Conservation (phyloP, 2,113 vertebrate genomes). For the Leptobrachium leishanense region DNA sequence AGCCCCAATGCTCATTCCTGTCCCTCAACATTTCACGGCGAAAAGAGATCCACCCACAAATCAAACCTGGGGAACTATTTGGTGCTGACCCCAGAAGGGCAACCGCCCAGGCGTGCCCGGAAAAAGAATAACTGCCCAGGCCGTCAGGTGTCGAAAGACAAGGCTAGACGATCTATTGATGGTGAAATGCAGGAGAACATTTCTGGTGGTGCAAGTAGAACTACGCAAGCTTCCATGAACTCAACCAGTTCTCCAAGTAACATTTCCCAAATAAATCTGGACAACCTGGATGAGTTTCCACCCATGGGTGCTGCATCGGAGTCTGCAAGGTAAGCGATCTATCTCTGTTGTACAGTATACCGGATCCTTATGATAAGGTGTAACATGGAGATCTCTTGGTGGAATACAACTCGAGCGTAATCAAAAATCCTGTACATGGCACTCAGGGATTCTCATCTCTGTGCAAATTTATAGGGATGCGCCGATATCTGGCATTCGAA, state of each 20-base stretch:
- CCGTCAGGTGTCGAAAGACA: constrained; percentile 64
- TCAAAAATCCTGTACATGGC: no score
- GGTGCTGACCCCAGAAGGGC: constrained; percentile 62
- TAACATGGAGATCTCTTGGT: no score
- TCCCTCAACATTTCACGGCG: constrained; percentile 53
- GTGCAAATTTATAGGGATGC: no score
- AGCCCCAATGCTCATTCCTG: constrained; percentile 74
- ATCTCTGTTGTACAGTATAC: neutral
- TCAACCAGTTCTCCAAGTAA: constrained; percentile 62
- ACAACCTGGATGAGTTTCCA: constrained; percentile 94
- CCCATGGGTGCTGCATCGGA: constrained; percentile 77
- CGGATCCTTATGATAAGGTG: no score
- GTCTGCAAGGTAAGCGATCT: constrained; percentile 69
- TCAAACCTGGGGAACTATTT: constrained; percentile 79
- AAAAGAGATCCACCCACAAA: constrained; percentile 71
- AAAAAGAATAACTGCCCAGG: constrained; percentile 65
- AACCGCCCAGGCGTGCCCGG: constrained; percentile 66
- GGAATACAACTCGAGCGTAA: no score
- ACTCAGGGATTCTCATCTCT: no score
- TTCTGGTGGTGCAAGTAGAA: constrained; percentile 58
- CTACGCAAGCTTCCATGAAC: constrained; percentile 59
- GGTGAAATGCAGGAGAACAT: constrained; percentile 65
- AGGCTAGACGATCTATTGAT: constrained; percentile 64
- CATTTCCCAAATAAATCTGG: constrained; percentile 78
- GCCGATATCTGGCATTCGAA: no score